Evolutionary conservation across 2,888 invertebrate genomes (phyloP).

Genomic region (Leptopterna dolabrata): DNA sequence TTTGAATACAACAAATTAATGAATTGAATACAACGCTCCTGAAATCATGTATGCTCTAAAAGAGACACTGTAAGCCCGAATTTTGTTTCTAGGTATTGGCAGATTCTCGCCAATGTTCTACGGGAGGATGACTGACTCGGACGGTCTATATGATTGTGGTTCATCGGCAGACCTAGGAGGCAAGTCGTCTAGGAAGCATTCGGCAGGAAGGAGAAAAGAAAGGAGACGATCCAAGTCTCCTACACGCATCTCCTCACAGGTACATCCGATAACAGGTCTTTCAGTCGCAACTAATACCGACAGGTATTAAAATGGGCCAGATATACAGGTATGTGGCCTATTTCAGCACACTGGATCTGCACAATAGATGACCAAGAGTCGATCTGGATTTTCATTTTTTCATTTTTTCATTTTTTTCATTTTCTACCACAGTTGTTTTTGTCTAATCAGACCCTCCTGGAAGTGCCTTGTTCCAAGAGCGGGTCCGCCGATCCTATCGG

Average conservation of each 20-base stretch:
- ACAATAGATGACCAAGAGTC: too few relatives aligned
- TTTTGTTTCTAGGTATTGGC: conserved; percentile 67
- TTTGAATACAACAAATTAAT: too few relatives aligned
- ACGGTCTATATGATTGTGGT: conserved; percentile 83
- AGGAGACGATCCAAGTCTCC: conserved; percentile 70
- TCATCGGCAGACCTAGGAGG: conserved; percentile 78
- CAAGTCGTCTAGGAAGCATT: conserved; percentile 66
- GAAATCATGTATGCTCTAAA: too few relatives aligned
- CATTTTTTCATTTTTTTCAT: too few relatives aligned
- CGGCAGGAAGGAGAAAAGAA: conserved; percentile 74
- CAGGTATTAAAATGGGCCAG: too few relatives aligned
- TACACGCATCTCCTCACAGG: conserved; percentile 65
- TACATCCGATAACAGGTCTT: neutral
- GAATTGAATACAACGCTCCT: too few relatives aligned
- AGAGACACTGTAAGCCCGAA: too few relatives aligned
- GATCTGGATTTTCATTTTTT: too few relatives aligned
- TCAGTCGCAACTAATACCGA: too few relatives aligned
- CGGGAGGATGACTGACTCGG: conserved; percentile 80
- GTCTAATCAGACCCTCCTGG: conserved; percentile 68
- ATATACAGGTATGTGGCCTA: too few relatives aligned
- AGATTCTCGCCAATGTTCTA: conserved; percentile 80
- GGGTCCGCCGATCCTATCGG: conserved; percentile 1
- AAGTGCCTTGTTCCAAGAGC: conserved; percentile 69
- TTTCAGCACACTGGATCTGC: too few relatives aligned
- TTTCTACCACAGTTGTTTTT: too few relatives aligned